Evolutionary conservation across 2,888 invertebrate species (phyloP).

Genomic region (Zonitis immaculata): DNA sequence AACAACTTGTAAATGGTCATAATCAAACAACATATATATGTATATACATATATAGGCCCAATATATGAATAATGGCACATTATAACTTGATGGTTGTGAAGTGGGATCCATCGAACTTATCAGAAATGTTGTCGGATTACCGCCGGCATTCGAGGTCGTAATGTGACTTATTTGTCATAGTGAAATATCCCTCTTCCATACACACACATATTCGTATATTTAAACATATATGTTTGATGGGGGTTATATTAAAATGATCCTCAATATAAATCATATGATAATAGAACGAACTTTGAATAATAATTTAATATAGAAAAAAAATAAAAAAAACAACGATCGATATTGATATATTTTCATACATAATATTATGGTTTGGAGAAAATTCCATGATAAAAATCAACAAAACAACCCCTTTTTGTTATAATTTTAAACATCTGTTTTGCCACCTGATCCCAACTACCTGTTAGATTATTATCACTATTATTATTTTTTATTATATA

Average conservation of each 20-base stretch:
- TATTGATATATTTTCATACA: slow-evolving; percentile 1
- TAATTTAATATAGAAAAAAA: no score
- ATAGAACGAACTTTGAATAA: slow-evolving; percentile 19
- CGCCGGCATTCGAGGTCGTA: slow-evolving; percentile 31
- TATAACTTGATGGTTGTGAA: slow-evolving; percentile 26
- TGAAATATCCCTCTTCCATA: slow-evolving; percentile 29
- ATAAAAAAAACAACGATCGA: neutral
- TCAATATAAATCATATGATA: slow-evolving; percentile 35
- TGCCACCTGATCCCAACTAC: slow-evolving; percentile 11
- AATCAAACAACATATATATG: slow-evolving; percentile 23
- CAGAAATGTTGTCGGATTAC: slow-evolving; percentile 43
- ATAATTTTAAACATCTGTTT: slow-evolving; percentile 15
- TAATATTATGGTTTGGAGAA: no score
- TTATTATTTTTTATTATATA: neutral
- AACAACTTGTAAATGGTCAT: slow-evolving; percentile 28
- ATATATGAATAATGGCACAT: slow-evolving; percentile 38
- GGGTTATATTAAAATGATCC: slow-evolving; percentile 29
- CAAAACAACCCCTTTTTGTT: neutral
- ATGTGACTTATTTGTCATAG: slow-evolving; percentile 38
- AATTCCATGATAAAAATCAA: neutral
- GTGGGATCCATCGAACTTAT: slow-evolving; percentile 39
- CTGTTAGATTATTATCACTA: slow-evolving; percentile 13
- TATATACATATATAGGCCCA: slow-evolving; percentile 6
- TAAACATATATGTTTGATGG: slow-evolving; percentile 22
- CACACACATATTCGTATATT: no score